phyloP scores from a whole-genome alignment of 2,113 vertebrate genomes.

The Guaruba guarouba region DNA sequence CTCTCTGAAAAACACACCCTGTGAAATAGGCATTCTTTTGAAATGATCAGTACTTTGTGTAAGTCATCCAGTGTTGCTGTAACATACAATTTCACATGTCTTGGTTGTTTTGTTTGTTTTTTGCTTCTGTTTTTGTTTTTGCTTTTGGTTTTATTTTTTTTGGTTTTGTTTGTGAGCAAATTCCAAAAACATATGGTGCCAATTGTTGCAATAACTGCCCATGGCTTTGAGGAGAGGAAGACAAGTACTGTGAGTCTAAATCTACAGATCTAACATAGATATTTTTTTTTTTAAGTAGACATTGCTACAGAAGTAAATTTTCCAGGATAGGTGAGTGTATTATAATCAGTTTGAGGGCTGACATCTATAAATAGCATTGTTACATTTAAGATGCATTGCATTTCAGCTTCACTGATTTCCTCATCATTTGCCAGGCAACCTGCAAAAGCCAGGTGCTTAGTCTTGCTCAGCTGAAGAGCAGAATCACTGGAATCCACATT shows the following conservation, averaged over 20 bases:
- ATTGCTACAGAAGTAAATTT: neutral
- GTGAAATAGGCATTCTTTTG: neutral
- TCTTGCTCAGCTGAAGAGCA: neutral
- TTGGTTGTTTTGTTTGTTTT: neutral
- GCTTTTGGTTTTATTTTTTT: neutral
- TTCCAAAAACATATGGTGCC: neutral
- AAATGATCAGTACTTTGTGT: neutral
- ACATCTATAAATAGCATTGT: neutral
- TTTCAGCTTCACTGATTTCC: neutral
- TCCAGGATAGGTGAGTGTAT: neutral
- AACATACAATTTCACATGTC: neutral
- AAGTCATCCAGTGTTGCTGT: neutral
- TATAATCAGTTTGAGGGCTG: neutral
- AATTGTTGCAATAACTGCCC: neutral
- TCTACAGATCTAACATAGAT: neutral
- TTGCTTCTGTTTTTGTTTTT: neutral
- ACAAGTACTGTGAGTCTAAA: neutral
- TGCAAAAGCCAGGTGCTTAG: neutral
- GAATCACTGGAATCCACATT: neutral
- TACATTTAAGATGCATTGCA: neutral
- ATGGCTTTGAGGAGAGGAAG: neutral
- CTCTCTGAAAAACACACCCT: neutral
- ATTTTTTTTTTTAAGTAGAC: neutral
- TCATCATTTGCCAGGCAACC: neutral
- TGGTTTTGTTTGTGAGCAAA: neutral